A percentile compares a stretch with the other conserved stretches of the same genome.
Evolutionary conservation across 2,888 invertebrate species (phyloP).

Genomic region (Clivina fossor): DNA sequence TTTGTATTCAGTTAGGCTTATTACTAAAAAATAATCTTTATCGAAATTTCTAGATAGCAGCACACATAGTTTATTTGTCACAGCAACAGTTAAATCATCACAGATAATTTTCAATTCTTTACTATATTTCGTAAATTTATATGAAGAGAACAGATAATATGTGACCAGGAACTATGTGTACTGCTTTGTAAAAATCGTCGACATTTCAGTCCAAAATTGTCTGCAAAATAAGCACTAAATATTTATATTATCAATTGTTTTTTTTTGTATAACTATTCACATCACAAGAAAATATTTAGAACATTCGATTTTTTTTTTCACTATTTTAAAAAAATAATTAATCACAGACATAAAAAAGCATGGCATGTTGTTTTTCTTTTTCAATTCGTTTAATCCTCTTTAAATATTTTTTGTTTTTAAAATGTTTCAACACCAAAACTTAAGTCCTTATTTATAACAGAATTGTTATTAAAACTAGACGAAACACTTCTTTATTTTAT

Average conservation of each 20-base stretch:
- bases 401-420: neutral
- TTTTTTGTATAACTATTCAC: slow-evolving; percentile 29
- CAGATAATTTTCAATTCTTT: slow-evolving; percentile 19
- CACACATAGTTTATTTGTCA: neutral
- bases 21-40: neutral
- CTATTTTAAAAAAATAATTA: slow-evolving; percentile 46
- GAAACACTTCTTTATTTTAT: slow-evolving; percentile 5
- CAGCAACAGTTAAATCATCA: slow-evolving; percentile 17
- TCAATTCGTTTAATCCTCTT: slow-evolving; percentile 9
- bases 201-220: slow-evolving; percentile 16
- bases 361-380: slow-evolving; percentile 40
- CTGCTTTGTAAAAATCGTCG: slow-evolving; percentile 8
- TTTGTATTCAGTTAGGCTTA: neutral
- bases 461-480: slow-evolving; percentile 11
- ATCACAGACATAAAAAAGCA: slow-evolving; percentile 53
- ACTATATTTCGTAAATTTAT: neutral
- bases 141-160: slow-evolving; percentile 3
- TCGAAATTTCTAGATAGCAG: neutral
- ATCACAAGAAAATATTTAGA: slow-evolving; percentile 34
- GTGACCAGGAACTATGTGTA: neutral
- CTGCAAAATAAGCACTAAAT: slow-evolving; percentile 35
- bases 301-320: slow-evolving; percentile 32
- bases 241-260: slow-evolving; percentile 13
- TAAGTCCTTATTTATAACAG: slow-evolving; percentile 5
- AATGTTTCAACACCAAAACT: slow-evolving; percentile 2